Evolutionary conservation across 2,113 vertebrate genomes (phyloP).

Genomic region (Callocephalon fimbriatum): DNA sequence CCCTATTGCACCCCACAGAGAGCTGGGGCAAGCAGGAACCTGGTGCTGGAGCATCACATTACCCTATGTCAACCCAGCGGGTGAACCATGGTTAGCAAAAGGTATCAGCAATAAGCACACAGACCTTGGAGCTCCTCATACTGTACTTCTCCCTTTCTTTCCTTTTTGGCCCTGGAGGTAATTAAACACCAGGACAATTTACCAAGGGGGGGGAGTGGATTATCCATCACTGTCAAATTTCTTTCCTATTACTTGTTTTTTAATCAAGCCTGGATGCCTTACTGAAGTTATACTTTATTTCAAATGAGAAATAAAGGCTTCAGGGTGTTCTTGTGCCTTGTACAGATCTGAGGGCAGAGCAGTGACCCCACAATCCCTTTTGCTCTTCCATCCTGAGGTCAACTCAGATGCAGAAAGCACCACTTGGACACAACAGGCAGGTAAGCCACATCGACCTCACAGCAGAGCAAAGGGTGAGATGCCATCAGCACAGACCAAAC

Average conservation of each 20-base stretch:
- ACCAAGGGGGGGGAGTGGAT: neutral
- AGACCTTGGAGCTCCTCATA: neutral
- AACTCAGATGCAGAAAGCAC: neutral
- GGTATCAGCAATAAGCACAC: neutral
- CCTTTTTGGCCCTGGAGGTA: neutral
- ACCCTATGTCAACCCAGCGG: rapidly evolving
- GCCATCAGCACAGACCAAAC: neutral
- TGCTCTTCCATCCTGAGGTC: neutral
- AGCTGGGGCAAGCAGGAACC: rapidly evolving
- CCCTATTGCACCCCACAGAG: rapidly evolving
- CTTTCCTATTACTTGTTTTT: neutral
- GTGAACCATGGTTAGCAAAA: rapidly evolving
- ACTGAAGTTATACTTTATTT: neutral
- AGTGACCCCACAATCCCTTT: neutral
- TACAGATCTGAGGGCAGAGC: neutral
- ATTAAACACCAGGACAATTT: constrained; percentile 49
- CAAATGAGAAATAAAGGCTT: neutral
- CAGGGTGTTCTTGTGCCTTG: no score
- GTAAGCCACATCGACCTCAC: neutral
- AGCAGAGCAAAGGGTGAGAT: no score
- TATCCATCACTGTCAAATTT: constrained; percentile 41
- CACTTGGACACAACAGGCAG: rapidly evolving
- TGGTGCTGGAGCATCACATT: rapidly evolving
- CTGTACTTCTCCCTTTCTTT: neutral
- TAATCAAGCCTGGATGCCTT: neutral